Conservation (phyloP, 2,113 vertebrate species). For the Bos indicus region DNA sequence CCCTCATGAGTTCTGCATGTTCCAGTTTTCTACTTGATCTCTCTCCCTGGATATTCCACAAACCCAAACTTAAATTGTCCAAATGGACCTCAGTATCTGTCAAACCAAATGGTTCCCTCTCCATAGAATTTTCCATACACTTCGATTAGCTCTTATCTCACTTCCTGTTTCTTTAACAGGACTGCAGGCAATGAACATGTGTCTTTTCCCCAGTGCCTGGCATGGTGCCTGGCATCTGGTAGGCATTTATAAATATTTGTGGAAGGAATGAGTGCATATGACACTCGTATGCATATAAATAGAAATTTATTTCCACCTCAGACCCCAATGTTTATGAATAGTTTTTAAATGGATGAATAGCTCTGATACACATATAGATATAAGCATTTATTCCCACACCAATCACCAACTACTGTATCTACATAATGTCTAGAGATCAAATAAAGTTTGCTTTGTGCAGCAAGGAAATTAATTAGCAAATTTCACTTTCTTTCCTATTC, state of each 20-base stretch:
- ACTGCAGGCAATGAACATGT: background rate
- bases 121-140: background rate
- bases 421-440: background rate
- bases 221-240: conserved; percentile 3
- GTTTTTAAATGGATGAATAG: background rate
- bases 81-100: background rate
- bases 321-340: background rate
- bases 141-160: conserved; percentile 19
- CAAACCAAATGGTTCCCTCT: background rate
- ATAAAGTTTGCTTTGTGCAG: background rate
- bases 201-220: conserved; percentile 3
- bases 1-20: background rate
- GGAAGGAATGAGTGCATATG: background rate
- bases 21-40: background rate
- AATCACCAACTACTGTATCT: background rate
- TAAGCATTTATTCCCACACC: background rate
- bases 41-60: background rate
- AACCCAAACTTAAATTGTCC: background rate
- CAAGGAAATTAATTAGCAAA: background rate
- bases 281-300: background rate
- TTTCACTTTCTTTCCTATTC: background rate
- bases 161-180: conserved; percentile 2
- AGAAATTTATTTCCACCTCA: background rate
- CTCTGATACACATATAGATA: background rate
- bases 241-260: conserved; percentile 32